phyloP scores from a whole-genome alignment of 2,113 vertebrate species.

The Lichenostomus cassidix region DNA sequence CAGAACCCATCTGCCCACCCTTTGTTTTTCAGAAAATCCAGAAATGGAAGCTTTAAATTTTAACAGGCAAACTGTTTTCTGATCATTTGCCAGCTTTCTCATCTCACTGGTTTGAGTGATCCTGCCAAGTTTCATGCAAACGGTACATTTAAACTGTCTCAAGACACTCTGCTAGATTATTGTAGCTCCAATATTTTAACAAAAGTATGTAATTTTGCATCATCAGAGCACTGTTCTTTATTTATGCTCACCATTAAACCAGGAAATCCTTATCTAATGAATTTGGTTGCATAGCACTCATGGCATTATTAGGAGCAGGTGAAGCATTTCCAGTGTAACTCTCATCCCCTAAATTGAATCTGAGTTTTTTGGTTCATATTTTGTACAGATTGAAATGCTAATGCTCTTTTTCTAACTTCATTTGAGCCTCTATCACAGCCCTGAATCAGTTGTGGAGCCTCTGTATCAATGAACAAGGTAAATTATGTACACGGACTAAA shows the following conservation, averaged over 20 bases:
- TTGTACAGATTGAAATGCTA: conserved; percentile 14
- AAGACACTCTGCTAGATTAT: not conserved
- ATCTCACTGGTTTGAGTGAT: not conserved
- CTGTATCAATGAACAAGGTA: conserved; percentile 11
- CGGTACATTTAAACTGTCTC: not conserved
- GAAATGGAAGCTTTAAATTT: conserved; percentile 9
- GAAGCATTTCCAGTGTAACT: not conserved
- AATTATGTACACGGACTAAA: conserved; percentile 32
- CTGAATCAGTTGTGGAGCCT: not conserved
- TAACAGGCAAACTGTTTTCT: not conserved
- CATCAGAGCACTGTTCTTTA: not conserved
- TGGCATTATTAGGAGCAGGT: conserved; percentile 7
- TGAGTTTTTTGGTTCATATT: conserved; percentile 12
- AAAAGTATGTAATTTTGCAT: conserved; percentile 1
- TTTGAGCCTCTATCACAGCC: conserved; percentile 4
- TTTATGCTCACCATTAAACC: conserved; percentile 15
- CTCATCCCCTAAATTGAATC: conserved; percentile 1
- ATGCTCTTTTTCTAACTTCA: conserved; percentile 9
- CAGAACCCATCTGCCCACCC: not conserved
- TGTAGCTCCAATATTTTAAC: conserved; percentile 6
- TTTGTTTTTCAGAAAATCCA: not conserved
- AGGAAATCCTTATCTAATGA: not conserved
- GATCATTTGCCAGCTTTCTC: not conserved
- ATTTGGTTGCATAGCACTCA: not conserved
- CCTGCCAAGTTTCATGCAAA: conserved; percentile 28